phyloP scores from a whole-genome alignment of 2,113 vertebrate genomes.

The Ovibos moschatus region DNA sequence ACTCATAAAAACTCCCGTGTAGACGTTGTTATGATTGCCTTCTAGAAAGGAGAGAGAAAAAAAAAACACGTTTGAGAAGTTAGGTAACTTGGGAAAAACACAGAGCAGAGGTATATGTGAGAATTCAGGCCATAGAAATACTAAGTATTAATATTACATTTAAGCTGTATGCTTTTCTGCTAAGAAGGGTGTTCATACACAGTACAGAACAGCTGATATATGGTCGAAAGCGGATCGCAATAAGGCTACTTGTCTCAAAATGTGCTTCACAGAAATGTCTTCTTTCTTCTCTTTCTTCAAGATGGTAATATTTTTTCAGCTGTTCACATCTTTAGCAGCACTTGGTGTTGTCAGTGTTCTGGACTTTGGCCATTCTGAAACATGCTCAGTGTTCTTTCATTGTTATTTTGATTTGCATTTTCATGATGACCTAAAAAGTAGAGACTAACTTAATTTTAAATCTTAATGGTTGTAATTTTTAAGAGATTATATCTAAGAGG shows the following conservation, averaged over 20 bases:
- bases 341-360: background rate
- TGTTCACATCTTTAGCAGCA: background rate
- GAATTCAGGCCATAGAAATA: background rate
- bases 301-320: background rate
- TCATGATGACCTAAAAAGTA: background rate
- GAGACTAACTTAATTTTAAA: background rate
- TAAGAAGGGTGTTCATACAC: background rate
- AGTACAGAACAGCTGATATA: background rate
- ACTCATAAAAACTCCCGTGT: background rate
- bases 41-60: background rate
- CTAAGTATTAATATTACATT: background rate
- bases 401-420: background rate
- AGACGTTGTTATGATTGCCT: background rate
- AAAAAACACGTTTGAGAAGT: background rate
- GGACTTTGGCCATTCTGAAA: too few species aligned
- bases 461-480: background rate
- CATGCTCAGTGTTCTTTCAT: background rate
- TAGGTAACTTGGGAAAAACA: background rate
- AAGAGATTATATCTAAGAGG: background rate
- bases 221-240: accelerated
- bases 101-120: background rate
- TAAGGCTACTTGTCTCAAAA: background rate
- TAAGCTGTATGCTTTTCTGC: background rate
- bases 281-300: background rate
- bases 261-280: background rate